Base-by-base conservation (phyloP, 2,113 vertebrate genomes). In the Uropsilus gracilis region DNA sequence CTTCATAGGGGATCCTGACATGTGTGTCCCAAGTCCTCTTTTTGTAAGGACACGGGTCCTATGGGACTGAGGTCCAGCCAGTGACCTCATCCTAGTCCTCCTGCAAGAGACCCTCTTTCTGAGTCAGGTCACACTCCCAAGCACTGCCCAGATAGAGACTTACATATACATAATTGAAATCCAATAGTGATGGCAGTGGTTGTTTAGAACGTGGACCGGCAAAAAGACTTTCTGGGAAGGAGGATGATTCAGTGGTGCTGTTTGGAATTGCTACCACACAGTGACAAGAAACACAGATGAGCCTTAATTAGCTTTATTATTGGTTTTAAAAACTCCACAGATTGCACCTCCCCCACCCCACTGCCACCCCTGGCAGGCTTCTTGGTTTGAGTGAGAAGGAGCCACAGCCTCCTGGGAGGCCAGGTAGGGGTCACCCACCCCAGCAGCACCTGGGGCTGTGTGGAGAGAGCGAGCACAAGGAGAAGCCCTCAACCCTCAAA, bases 301-400 rank as follows among this genome's bases (percentile, higher is more conserved):
- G 34, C 39, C 39, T n/a, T 12, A 11, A 61, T 18, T 8, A 7
- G 53, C 53, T 59, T 44, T 18, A 11, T n/a, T 17, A 26, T 34
- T 6, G 6, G 34, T 34, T 28, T 13, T n/a, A 13, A 7, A 28
- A 46, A 39, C 39, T 26, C 68, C 1, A 4, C 39, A 6, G 61
- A 11, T 18, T n/a, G 10, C 8, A 4, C 32, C 13, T 4, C 37
- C 37, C 26, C 57, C 39, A n/a, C 13, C 18, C 30, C 1, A 6
- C 1, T 0, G 34, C 12, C 8, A 14, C 2, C 1, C 53, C 84
- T 17, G 30, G 53, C 6, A 30, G 4, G 5, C 9, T 0, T n/a
- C 61, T 37, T 50, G 3, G 18, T 37, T 4, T 17, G 6, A 0
- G 20, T 37, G 50, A 10, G 39, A 14, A 28, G 69, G 53, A 18